Evolutionary conservation across 2,888 invertebrate genomes (phyloP), one percentile per base, ranked within the genome.

Genomic region (Keiferia lycopersicella): DNA sequence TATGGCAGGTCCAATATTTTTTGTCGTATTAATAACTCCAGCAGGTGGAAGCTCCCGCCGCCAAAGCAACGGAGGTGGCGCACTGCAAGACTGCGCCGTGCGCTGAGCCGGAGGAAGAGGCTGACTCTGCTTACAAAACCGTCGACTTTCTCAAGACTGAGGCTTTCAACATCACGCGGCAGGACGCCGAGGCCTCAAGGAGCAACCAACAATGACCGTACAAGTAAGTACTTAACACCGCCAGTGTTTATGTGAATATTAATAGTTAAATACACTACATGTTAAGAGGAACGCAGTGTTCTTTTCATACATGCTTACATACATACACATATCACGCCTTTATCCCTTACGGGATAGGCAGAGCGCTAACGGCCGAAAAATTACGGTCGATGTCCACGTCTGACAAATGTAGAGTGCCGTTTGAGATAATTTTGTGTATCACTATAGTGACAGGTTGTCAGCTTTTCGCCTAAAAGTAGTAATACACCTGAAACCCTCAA

Each of bases 131-230:
- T 10, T 98, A 98, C 86, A 97, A 98, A 83, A 96, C 96, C 0
- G 98, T 98, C 0, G 98, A 98, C 88, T 98, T 98, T 89, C 91
- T 97, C 62, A 98, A 98, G 92, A 98, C 98, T 0, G 95, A 97
- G 81, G 98, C 98, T 7, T 97, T 98, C 79, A 97, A 96, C 84
- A 95, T 96, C 66, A 97, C 96, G 45, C 93, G 96, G 62, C 95
- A 96, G 79, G 95, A 96, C 77, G 95, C 96, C 0, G 96, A 96
- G 79, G 95, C 94, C 67, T 94, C 94, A 41, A 86, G 95, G 38
- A 81, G 72, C 58, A 77, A 68, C 61, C 81, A 78, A 20, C 73
- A 77, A 64, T 79, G 20, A 68, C 50, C n/a, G 8, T 51, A 10
- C 45, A 45, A 45, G 34, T 34, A 45, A 0, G 14, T n/a, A 56